Evolutionary conservation across 2,888 invertebrate genomes (phyloP).

Genomic region (Diploptera punctata): DNA sequence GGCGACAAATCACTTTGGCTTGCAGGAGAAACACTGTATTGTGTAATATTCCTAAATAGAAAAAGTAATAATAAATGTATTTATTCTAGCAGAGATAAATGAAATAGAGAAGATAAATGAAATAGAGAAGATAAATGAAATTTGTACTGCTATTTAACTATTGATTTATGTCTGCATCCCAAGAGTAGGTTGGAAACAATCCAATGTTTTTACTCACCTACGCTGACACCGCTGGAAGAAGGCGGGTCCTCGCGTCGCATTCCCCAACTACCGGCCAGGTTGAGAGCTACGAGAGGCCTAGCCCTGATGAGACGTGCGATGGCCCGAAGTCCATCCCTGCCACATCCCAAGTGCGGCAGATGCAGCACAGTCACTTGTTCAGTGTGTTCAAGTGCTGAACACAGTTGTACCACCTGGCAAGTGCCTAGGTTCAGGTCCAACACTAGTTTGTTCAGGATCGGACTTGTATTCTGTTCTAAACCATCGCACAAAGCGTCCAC

Average conservation of each 20-base stretch:
- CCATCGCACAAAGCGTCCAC: slow-evolving; percentile 60
- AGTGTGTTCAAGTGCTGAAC: slow-evolving; percentile 58
- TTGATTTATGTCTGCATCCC: no score
- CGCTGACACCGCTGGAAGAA: slow-evolving; percentile 59
- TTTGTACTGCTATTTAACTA: no score
- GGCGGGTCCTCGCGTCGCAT: slow-evolving; percentile 58
- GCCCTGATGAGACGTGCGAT: slow-evolving; percentile 58
- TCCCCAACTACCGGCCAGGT: slow-evolving; percentile 61
- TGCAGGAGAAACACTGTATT: no score
- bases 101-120: no score
- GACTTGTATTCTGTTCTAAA: slow-evolving; percentile 48
- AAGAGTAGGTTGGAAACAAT: no score
- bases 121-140: no score
- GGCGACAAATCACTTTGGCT: no score
- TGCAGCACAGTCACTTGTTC: slow-evolving; percentile 60
- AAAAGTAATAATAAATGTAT: no score
- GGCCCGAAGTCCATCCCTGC: slow-evolving; percentile 60
- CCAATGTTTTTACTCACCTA: slow-evolving; percentile 58
- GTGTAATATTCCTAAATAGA: no score
- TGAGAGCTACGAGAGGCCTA: slow-evolving; percentile 59
- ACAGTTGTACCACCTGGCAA: slow-evolving; percentile 61
- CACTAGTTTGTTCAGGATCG: slow-evolving; percentile 58
- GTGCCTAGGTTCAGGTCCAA: slow-evolving; percentile 62
- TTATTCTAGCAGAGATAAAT: no score
- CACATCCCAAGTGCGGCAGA: slow-evolving; percentile 62